A percentile compares a stretch with the other conserved stretches of the same genome.
Conservation (phyloP, 2,797 vertebrate genomes). For the Ataeniobius toweri region DNA sequence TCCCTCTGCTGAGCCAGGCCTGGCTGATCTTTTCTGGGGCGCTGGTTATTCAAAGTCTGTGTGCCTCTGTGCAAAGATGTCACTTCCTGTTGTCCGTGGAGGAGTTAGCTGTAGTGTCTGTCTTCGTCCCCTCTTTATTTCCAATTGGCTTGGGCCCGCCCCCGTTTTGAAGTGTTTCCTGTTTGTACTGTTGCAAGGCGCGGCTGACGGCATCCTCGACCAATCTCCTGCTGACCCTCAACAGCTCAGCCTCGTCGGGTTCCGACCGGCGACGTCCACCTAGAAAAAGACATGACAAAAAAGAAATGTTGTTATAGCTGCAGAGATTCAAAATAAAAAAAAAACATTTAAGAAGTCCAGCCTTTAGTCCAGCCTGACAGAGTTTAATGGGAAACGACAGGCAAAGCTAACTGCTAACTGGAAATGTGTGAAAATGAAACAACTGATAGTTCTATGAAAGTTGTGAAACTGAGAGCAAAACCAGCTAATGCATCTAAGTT, state of each 20-base stretch:
- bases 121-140: conserved; percentile 68
- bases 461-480: no score
- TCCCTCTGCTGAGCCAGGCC: conserved; percentile 36
- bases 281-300: conserved; percentile 68
- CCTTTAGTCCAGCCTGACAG: no score
- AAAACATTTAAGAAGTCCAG: no score
- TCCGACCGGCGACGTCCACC: conserved; percentile 88
- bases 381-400: no score
- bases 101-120: conserved; percentile 62
- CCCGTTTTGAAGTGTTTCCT: conserved; percentile 91
- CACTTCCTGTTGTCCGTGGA: conserved; percentile 69
- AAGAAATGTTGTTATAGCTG: not conserved
- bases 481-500: no score
- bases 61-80: conserved; percentile 34
- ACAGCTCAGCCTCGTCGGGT: conserved; percentile 93
- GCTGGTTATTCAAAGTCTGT: conserved; percentile 46
- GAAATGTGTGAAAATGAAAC: no score
- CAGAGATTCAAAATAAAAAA: no score
- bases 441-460: no score
- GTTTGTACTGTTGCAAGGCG: conserved; percentile 95
- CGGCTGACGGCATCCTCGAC: conserved; percentile 95
- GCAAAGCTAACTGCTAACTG: no score
- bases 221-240: conserved; percentile 93
- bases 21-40: conserved; percentile 38
- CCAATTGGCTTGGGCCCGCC: conserved; percentile 79